Evolutionary conservation across 1,140 invertebrate species (phyloP).

Genomic region (Lordiphosa clarofinis): DNA sequence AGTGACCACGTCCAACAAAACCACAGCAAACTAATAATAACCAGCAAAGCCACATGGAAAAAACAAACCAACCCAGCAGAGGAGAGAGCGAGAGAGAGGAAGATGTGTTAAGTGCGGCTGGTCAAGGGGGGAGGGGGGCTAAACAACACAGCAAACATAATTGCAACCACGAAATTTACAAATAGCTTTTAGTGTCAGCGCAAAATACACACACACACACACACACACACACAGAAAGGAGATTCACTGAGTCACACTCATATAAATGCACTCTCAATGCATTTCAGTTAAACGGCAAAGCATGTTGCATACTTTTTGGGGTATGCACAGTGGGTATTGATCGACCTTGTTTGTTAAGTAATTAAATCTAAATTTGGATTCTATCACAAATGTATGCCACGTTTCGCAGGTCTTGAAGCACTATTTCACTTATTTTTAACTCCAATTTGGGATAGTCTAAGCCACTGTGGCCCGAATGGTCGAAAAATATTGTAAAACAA

Average conservation of each 20-base stretch:
- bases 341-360: too few relatives aligned
- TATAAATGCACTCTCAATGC: constrained; percentile 68
- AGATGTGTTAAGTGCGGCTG: constrained; percentile 44
- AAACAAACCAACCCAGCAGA: constrained; percentile 21
- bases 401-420: too few relatives aligned
- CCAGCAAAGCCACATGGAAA: constrained; percentile 58
- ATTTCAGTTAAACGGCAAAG: constrained; percentile 47
- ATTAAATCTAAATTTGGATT: too few relatives aligned
- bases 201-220: constrained; percentile 50
- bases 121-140: constrained; percentile 4
- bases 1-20: constrained; percentile 51
- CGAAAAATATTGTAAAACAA: constrained; percentile 59
- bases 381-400: too few relatives aligned
- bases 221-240: constrained; percentile 1
- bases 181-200: constrained; percentile 75
- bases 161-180: constrained; percentile 76
- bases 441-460: too few relatives aligned
- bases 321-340: background rate
- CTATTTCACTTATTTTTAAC: too few relatives aligned
- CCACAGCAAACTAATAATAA: constrained; percentile 73
- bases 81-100: constrained; percentile 6
- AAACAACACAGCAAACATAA: constrained; percentile 70
- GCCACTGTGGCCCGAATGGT: constrained; percentile 12
- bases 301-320: constrained; percentile 42
- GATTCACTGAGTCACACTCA: background rate